Evolutionary conservation across 2,113 vertebrate genomes (phyloP), one percentile per base, ranked within the genome.

Genomic region (Peromyscus maniculatus): DNA sequence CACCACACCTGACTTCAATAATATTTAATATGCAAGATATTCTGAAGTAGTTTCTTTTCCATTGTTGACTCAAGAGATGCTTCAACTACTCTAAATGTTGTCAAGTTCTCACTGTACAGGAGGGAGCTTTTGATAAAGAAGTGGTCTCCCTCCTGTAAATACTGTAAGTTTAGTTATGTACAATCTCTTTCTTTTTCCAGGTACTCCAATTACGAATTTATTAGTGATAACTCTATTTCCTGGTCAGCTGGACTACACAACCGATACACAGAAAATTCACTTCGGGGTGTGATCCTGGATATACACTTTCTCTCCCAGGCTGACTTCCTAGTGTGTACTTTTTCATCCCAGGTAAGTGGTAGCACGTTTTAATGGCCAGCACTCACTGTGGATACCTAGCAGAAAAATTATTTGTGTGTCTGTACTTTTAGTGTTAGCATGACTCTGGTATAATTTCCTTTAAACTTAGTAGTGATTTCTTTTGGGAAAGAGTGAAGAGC

Each of bases 171-270:
- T 59, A 91, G 24, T 96, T 82, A 95, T 57, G 19, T 75, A 28
- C 87, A 80, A 95, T 94, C 82, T 96, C 19, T 96, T 94, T 97
- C 96, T 98, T 98, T 94, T 96, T 97, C 89, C 97, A 99, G 99
- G 98, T 99, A 99, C 91, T 99, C 99, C 59, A 99, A 99, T 94
- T 99, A 99, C 0, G 99, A 99, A 98, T 99, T 99, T 98, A 99
- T 99, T 98, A 99, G 99, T 95, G 99, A 99, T 98, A 99, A 99
- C 98, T 99, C 99, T 97, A 99, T 99, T 98, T 99, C 99, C 49
- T 99, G 99, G 99, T 99, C 99, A n/a, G 99, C 99, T 1, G 99
- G 99, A 91, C 99, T 99, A 82, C 99, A 99, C 95, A 99, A 99
- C 98, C 99, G 99, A 89, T 99, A 99, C 98, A 99, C 99, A 1